Conservation (phyloP, 1,140 invertebrate genomes). For the Solenopsis invicta region DNA sequence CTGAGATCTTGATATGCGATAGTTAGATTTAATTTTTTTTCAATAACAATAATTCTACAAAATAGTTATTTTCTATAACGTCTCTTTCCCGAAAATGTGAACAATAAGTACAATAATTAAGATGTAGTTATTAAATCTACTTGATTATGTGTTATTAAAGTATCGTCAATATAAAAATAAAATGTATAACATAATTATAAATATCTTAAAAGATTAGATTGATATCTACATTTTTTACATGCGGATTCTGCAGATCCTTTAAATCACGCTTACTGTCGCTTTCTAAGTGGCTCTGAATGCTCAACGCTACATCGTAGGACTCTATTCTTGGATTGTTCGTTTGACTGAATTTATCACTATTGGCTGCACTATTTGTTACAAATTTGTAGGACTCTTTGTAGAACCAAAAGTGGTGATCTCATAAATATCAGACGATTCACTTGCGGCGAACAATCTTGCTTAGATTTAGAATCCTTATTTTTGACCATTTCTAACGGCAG, state of each 20-base stretch:
- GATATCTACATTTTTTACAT: conserved; percentile 15
- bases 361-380: neutral
- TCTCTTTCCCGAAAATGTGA: neutral
- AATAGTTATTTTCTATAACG: no score
- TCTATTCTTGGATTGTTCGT: conserved; percentile 46
- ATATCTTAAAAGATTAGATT: neutral
- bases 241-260: conserved; percentile 20
- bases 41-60: no score
- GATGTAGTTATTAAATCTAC: neutral
- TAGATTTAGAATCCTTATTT: conserved; percentile 72
- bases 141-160: neutral
- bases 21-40: neutral
- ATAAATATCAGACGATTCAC: neutral
- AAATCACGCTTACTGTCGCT: conserved; percentile 30
- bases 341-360: conserved; percentile 10
- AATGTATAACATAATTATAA: no score
- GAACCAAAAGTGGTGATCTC: conserved; percentile 5
- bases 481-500: conserved; percentile 76
- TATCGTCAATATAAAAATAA: conserved; percentile 7
- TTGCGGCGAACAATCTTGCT: neutral
- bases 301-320: neutral
- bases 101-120: neutral
- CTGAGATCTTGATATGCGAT: neutral
- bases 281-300: neutral
- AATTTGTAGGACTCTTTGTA: conserved; percentile 20